These are phyloP conservation scores for Neodon shergylaensis DNA, from an alignment of 2,113 vertebrate genomes.

Conservation along the genomic window DNA sequence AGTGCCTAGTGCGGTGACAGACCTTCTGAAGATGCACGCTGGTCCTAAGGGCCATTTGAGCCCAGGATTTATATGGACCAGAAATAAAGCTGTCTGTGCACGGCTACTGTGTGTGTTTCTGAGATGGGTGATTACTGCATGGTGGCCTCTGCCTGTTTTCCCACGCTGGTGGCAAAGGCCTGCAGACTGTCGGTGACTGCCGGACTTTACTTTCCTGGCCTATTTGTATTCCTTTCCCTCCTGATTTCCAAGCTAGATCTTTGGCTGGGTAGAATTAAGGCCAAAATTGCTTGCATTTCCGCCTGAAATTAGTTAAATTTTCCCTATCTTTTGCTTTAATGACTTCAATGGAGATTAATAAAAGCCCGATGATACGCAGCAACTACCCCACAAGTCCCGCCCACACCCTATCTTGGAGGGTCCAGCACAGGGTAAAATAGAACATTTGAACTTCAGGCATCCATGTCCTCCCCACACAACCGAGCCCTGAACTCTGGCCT, in stretches of 20 bases:
- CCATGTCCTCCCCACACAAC: not conserved
- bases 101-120: not conserved
- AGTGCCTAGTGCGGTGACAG: not conserved
- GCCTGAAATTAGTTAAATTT: constrained; percentile 78
- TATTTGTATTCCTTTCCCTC: not conserved
- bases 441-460: too few relatives aligned
- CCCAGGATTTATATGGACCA: not conserved
- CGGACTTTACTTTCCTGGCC: not conserved
- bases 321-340: constrained; percentile 79
- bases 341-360: constrained; percentile 80
- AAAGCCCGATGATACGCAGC: constrained; percentile 76
- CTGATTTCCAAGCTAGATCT: constrained; percentile 13
- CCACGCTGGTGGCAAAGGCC: not conserved
- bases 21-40: not conserved
- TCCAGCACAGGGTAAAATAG: constrained; percentile 3
- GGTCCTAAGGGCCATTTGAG: too few relatives aligned
- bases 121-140: not conserved
- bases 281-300: constrained; percentile 74
- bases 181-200: not conserved
- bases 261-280: constrained; percentile 74
- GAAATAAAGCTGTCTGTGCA: not conserved
- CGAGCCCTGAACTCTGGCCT: not conserved
- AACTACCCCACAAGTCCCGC: constrained; percentile 11
- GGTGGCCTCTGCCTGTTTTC: not conserved
- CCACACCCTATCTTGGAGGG: constrained; percentile 55